A percentile compares a stretch with the other conserved stretches of the same genome.
Evolutionary conservation across 2,888 invertebrate species (phyloP).

Genomic region (Pilophorus perplexus): DNA sequence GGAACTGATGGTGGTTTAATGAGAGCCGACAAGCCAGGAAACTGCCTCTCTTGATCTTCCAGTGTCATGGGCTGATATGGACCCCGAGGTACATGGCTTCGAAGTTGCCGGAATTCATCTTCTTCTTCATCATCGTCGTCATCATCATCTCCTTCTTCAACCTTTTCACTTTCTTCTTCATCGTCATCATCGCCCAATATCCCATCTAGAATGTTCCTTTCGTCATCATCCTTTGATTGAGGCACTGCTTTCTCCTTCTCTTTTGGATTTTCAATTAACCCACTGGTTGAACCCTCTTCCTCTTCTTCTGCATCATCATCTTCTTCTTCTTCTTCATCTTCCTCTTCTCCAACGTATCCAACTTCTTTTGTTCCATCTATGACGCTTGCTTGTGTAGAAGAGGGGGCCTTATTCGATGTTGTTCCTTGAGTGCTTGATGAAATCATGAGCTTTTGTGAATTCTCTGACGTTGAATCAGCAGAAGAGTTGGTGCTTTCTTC

Average conservation of each 20-base stretch:
- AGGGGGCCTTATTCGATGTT: neutral
- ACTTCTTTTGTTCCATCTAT: conserved; percentile 37
- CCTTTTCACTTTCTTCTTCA: conserved; percentile 31
- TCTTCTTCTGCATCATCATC: conserved; percentile 34
- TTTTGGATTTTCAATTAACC: neutral
- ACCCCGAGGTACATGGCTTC: conserved; percentile 34
- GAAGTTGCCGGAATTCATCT: conserved; percentile 52
- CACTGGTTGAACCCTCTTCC: conserved; percentile 18
- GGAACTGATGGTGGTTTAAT: conserved; percentile 39
- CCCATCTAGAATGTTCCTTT: conserved; percentile 36
- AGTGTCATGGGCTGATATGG: conserved; percentile 40
- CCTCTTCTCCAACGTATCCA: conserved; percentile 54
- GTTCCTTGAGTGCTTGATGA: conserved; percentile 8
- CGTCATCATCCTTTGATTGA: conserved; percentile 26
- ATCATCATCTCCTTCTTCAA: conserved; percentile 51
- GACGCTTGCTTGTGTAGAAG: conserved; percentile 18
- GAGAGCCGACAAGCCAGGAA: conserved; percentile 44
- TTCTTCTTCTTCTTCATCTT: conserved; percentile 51
- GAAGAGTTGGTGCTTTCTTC: conserved; percentile 18
- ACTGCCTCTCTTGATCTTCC: conserved; percentile 38
- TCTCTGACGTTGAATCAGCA: no score
- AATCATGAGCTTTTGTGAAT: no score
- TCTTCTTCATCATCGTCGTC: conserved; percentile 53
- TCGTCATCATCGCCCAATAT: conserved; percentile 21
- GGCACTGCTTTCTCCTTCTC: conserved; percentile 7